A percentile compares a stretch with the other conserved stretches of the same genome.
phyloP scores from a whole-genome alignment of 2,888 invertebrate species.

The Ditylenchus weischeri region DNA sequence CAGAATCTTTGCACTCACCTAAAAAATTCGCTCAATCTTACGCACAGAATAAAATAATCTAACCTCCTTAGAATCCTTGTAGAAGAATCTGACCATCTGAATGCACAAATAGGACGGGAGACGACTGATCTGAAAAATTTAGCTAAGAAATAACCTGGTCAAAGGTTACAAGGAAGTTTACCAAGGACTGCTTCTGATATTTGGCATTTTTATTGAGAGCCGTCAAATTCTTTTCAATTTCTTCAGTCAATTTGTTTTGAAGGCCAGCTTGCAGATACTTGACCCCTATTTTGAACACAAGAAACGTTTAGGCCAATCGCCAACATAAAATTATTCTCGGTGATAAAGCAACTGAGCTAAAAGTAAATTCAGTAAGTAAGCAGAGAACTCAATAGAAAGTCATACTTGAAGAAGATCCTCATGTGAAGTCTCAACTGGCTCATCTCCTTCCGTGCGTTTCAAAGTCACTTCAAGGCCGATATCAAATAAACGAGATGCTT shows the following conservation, averaged over 20 bases:
- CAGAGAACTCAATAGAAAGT: too few species aligned
- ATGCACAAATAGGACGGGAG: constrained; percentile 92
- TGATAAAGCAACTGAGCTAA: too few species aligned
- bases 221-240: constrained; percentile 80
- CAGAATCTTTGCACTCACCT: constrained; percentile 57
- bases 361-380: too few species aligned
- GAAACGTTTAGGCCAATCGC: too few species aligned
- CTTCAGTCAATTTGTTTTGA: constrained; percentile 68
- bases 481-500: too few species aligned
- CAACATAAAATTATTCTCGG: too few species aligned
- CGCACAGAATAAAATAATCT: constrained; percentile 65
- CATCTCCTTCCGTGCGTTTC: constrained; percentile 66
- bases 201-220: constrained; percentile 83
- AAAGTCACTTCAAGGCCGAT: too few species aligned
- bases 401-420: constrained; percentile 74
- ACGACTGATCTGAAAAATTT: constrained; percentile 72
- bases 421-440: constrained; percentile 71
- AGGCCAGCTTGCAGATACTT: constrained; percentile 92
- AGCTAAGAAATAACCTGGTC: too few species aligned
- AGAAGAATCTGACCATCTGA: constrained; percentile 95
- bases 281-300: too few species aligned
- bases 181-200: constrained; percentile 79
- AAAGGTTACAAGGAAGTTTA: too few species aligned
- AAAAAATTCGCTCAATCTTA: constrained; percentile 15
- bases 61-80: constrained; percentile 84